phyloP scores from a whole-genome alignment of 2,797 vertebrate genomes.

The Betta splendens region DNA sequence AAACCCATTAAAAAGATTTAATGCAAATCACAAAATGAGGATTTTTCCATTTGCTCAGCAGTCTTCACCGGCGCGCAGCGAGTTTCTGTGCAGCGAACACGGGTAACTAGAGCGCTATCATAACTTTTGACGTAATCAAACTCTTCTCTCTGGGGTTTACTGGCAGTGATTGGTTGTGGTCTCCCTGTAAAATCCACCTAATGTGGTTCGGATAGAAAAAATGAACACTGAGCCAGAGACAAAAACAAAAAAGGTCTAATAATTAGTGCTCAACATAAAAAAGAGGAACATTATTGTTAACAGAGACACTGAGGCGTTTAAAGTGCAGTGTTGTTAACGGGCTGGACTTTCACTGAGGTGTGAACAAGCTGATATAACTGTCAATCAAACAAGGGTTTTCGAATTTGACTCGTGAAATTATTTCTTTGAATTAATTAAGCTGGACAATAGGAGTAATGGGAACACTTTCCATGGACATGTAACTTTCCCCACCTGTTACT shows the following conservation, averaged over 20 bases:
- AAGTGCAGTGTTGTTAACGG: conserved; percentile 1
- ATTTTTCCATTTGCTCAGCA: conserved; percentile 39
- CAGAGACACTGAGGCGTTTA: conserved; percentile 1
- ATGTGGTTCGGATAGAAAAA: conserved; percentile 14
- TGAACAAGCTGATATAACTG: conserved; percentile 29
- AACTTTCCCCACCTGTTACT: not conserved
- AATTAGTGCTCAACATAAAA: conserved; percentile 37
- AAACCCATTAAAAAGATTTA: conserved; percentile 21
- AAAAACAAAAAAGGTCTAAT: conserved; percentile 11
- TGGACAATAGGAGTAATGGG: not conserved
- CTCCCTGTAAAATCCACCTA: conserved; percentile 6
- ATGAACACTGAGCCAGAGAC: conserved; percentile 7
- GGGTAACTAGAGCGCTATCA: conserved; percentile 8
- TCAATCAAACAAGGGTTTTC: conserved; percentile 10
- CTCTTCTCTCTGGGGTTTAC: conserved; percentile 8
- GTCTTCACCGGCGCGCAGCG: conserved; percentile 14
- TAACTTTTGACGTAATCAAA: conserved; percentile 16
- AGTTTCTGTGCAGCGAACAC: not conserved
- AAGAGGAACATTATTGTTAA: conserved; percentile 10
- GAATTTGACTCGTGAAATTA: no score
- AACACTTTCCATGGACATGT: no score
- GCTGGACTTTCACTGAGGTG: conserved; percentile 7
- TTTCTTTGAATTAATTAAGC: not conserved
- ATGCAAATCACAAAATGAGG: conserved; percentile 10
- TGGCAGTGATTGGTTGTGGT: conserved; percentile 14